Evolutionary conservation across 37 sponge, comb jelly and placozoan species (phyloP), one percentile per base, ranked within the genome.

Genomic region (Chondrilla cf. caribensis): DNA sequence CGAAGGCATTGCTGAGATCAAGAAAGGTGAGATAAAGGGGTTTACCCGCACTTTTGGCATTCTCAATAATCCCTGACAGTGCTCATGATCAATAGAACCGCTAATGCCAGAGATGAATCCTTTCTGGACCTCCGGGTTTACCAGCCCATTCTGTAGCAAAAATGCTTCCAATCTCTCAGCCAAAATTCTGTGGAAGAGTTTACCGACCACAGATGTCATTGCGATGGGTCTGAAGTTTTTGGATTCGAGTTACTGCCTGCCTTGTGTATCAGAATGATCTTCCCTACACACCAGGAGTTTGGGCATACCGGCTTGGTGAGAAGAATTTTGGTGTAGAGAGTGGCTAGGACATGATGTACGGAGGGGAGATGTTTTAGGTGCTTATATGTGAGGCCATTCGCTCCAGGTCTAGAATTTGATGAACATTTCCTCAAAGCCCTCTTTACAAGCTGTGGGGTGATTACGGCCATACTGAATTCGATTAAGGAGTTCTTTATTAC

Each of bases 261-360:
- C 36, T 73, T 73, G 25, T 39, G 42, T 3, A 40, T 73, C 81
- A 77, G 39, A 25, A 19, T 82, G 17, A 87, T 66, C 3, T 47
- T 78, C 22, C 78, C 88, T 11, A 26, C 3, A 29, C 39, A 83
- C 88, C 88, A 82, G 5, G 26, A 17, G 0, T 39, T 37, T 1
- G 88, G 83, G 6, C 79, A 22, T n/a, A 15, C 60, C 0, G 70
- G 82, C 0, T 11, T n/a, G 2, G 18, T 4, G 4, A 65, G 43
- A 6, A 87, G 68, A 15, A 87, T 87, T 38, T 87, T 87, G 41
- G 79, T 67, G 60, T 82, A 87, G 28, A 86, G 54, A 2, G 87
- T 86, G 25, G 87, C 82, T 32, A 81, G 77, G 37, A 86, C 75
- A 38, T 81, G 44, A 25, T 81, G 82, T 2, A 81, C 79, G 18